Evolutionary conservation across 2,113 vertebrate species (phyloP).

Genomic region (Calidris pygmaea): DNA sequence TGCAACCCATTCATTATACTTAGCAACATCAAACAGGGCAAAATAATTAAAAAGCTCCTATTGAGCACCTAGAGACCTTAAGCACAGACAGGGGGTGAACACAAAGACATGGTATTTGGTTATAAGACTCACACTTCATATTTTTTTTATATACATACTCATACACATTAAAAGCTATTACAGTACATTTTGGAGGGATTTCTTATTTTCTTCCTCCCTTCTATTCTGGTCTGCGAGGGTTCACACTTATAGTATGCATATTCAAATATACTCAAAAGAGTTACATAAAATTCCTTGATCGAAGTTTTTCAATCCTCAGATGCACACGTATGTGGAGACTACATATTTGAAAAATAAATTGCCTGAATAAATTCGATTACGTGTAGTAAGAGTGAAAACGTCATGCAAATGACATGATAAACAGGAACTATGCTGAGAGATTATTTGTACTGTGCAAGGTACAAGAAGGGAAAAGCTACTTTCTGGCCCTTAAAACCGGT

Average conservation of each 20-base stretch:
- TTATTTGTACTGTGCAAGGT: conserved; percentile 16
- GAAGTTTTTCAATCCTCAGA: conserved; percentile 30
- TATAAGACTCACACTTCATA: conserved; percentile 34
- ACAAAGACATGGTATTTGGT: conserved; percentile 42
- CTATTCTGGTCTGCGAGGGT: neutral
- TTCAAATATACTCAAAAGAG: neutral
- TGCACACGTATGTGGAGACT: neutral
- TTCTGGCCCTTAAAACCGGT: neutral
- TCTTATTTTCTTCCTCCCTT: conserved; percentile 33
- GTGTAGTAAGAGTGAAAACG: conserved; percentile 45
- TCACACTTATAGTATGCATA: neutral
- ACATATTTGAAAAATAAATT: conserved; percentile 52
- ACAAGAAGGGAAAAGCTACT: conserved; percentile 4
- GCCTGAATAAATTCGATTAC: conserved; percentile 55
- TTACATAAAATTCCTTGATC: neutral
- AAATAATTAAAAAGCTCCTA: conserved; percentile 73
- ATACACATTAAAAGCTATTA: neutral
- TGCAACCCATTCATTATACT: conserved; percentile 60
- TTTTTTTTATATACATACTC: neutral
- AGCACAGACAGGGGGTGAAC: conserved; percentile 31
- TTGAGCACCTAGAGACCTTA: conserved; percentile 64
- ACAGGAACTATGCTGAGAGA: neutral
- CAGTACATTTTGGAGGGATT: neutral
- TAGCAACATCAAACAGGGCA: conserved; percentile 69
- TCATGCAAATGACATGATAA: conserved; percentile 34